Percentiles rank a stretch among this genome's conserved stretches.
Evolutionary conservation across 2,888 invertebrate genomes (phyloP).

Genomic region (Drosophila antonietae): DNA sequence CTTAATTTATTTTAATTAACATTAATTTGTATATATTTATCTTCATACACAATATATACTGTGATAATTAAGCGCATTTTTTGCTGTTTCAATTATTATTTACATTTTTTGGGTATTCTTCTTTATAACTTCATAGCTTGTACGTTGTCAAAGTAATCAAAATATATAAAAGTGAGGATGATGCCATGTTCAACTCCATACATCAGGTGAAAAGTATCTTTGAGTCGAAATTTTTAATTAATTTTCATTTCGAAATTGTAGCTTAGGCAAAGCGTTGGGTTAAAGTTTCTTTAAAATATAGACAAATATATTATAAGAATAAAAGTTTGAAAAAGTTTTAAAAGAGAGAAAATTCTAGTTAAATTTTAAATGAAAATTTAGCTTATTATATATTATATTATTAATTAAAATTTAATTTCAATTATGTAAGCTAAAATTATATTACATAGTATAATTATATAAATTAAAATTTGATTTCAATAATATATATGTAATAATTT

Average conservation of each 20-base stretch:
- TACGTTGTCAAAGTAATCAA: neutral
- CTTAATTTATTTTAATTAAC: slow-evolving; percentile 14
- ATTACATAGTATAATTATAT: too few relatives aligned
- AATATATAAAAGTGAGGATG: neutral
- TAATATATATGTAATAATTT: too few relatives aligned
- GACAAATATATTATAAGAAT: too few relatives aligned
- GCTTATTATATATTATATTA: too few relatives aligned
- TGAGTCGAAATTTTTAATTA: neutral
- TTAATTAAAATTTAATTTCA: too few relatives aligned
- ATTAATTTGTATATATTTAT: neutral
- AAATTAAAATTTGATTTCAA: too few relatives aligned
- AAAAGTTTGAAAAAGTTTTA: too few relatives aligned
- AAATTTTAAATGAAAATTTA: too few relatives aligned
- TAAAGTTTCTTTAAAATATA: too few relatives aligned
- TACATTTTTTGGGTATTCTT: neutral
- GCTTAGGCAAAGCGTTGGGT: too few relatives aligned
- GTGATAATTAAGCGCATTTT: neutral
- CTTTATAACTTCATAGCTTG: neutral
- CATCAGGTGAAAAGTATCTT: neutral
- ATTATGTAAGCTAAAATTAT: too few relatives aligned
- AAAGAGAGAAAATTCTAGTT: too few relatives aligned
- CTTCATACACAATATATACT: neutral
- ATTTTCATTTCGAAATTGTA: neutral
- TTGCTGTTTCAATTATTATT: neutral
- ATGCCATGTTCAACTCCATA: neutral